Evolutionary conservation across 2,113 vertebrate species (phyloP).

Genomic region (Aptenodytes forsteri): DNA sequence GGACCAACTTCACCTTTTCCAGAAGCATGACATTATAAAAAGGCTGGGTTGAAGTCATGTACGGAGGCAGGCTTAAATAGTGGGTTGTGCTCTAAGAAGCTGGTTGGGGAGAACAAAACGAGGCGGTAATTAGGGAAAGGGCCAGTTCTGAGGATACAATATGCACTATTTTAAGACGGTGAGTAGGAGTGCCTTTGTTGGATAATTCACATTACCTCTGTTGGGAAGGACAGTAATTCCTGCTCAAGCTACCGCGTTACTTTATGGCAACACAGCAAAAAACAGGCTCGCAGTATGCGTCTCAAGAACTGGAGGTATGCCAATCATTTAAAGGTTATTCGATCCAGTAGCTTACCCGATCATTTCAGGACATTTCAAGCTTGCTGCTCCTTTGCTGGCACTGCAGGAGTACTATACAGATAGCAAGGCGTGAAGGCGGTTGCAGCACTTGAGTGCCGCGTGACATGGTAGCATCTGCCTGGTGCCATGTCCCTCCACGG

Average conservation of each 20-base stretch:
- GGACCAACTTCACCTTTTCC: not conserved
- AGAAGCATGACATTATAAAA: not conserved
- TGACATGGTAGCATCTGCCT: not conserved
- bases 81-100: not conserved
- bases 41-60: not conserved
- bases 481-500: rapidly evolving
- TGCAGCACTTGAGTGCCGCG: rapidly evolving
- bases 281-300: not conserved
- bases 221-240: not conserved
- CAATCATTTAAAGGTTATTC: not conserved
- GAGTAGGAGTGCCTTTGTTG: not conserved
- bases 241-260: not conserved
- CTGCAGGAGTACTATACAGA: not conserved
- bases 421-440: not conserved
- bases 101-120: not conserved
- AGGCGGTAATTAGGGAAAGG: not conserved
- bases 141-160: not conserved
- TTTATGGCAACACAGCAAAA: not conserved
- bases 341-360: not conserved
- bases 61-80: not conserved
- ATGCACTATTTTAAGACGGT: not conserved
- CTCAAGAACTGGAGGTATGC: not conserved
- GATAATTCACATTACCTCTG: not conserved
- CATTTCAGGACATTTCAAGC: not conserved
- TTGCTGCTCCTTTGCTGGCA: not conserved